These are phyloP conservation scores for Lithophane leautieri DNA, from an alignment of 2,888 invertebrate species.

Conservation along the genomic window DNA sequence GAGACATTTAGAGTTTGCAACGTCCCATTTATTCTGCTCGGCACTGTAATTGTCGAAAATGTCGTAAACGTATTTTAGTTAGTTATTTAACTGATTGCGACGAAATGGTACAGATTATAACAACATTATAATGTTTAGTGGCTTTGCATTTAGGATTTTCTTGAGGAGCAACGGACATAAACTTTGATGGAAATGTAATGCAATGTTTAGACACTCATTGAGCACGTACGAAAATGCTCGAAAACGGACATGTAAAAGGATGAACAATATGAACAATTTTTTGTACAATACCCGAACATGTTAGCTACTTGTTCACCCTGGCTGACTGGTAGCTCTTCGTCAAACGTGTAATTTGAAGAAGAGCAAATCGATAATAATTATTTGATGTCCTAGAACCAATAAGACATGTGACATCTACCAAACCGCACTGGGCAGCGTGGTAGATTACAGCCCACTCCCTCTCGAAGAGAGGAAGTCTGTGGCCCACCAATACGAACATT, in stretches of 20 bases:
- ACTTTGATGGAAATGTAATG: slow-evolving; percentile 11
- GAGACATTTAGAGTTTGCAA: slow-evolving; percentile 62
- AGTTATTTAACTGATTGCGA: slow-evolving; percentile 43
- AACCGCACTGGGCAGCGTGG: too few relatives aligned
- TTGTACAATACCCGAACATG: neutral
- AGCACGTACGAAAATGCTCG: neutral
- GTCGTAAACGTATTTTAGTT: slow-evolving; percentile 55
- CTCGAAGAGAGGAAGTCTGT: too few relatives aligned
- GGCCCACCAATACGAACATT: too few relatives aligned
- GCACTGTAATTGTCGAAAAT: slow-evolving; percentile 60
- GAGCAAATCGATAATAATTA: neutral
- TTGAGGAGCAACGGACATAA: neutral
- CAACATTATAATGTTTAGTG: slow-evolving; percentile 38
- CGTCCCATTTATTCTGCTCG: slow-evolving; percentile 59
- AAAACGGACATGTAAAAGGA: neutral
- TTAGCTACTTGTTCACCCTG: neutral
- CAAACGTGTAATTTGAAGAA: neutral
- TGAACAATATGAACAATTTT: too few relatives aligned
- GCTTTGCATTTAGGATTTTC: neutral
- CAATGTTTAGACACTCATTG: neutral
- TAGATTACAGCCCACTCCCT: too few relatives aligned
- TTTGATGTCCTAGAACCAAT: too few relatives aligned
- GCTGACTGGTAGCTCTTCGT: neutral
- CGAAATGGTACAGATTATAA: slow-evolving; percentile 39
- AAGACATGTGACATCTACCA: too few relatives aligned